phyloP scores from a whole-genome alignment of 2,888 invertebrate species.

The Agrenia bidenticulata region DNA sequence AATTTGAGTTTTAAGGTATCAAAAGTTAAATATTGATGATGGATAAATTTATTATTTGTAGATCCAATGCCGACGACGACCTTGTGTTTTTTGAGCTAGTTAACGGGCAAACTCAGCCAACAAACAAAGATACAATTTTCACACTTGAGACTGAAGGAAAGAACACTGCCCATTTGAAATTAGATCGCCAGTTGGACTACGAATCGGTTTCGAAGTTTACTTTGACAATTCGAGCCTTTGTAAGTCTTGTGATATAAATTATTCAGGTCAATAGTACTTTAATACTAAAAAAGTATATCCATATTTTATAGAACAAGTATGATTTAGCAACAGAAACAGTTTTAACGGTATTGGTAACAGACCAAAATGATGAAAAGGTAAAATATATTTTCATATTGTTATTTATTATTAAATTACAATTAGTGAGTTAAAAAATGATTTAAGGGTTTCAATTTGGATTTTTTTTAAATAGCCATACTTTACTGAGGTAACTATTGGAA shows the following conservation, averaged over 20 bases:
- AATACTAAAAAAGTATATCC: not conserved
- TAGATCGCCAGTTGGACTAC: slow-evolving; percentile 77
- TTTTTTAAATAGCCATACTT: slow-evolving; percentile 65
- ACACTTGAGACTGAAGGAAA: slow-evolving; percentile 59
- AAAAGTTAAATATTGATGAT: no score
- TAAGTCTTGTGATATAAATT: slow-evolving; percentile 54
- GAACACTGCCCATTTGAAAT: slow-evolving; percentile 68
- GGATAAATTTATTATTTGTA: no score
- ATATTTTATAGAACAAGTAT: slow-evolving; percentile 69
- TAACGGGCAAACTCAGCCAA: slow-evolving; percentile 79
- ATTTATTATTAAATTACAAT: no score
- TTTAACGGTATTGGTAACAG: slow-evolving; percentile 75
- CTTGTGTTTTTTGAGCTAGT: slow-evolving; percentile 77
- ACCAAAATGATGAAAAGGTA: slow-evolving; percentile 83
- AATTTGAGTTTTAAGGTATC: no score
- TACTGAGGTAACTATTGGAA: slow-evolving; percentile 76
- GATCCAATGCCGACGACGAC: slow-evolving; percentile 71
- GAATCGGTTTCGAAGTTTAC: slow-evolving; percentile 82
- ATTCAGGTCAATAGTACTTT: not conserved
- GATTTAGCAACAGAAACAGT: slow-evolving; percentile 76
- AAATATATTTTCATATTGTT: no score
- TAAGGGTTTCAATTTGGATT: no score
- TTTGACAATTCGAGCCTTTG: slow-evolving; percentile 75
- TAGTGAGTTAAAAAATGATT: no score
- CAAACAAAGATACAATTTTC: slow-evolving; percentile 76